Evolutionary conservation across 2,888 invertebrate species (phyloP).

Genomic region (Prenolepis imparis): DNA sequence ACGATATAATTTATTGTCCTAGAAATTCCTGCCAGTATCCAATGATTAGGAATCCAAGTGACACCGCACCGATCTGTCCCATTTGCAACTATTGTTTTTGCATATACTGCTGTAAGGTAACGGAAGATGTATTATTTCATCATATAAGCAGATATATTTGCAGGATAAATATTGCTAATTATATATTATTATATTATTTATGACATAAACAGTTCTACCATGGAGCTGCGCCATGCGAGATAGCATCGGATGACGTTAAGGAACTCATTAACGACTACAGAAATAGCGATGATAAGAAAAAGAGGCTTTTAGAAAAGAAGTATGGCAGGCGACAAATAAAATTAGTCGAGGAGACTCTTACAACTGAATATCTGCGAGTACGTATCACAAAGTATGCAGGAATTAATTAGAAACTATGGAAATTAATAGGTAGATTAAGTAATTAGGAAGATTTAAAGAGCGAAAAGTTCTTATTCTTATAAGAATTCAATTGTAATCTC

Average conservation of each 20-base stretch:
- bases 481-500: background rate
- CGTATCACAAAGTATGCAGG: conserved; percentile 12
- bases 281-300: conserved; percentile 61
- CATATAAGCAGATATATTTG: background rate
- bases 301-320: conserved; percentile 69
- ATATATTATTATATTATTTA: background rate
- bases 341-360: conserved; percentile 72
- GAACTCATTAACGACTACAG: conserved; percentile 73
- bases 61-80: conserved; percentile 74
- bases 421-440: conserved; percentile 10
- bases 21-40: conserved; percentile 74
- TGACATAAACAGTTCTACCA: conserved; percentile 74
- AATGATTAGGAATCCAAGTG: conserved; percentile 68
- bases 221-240: conserved; percentile 74
- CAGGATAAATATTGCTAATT: background rate
- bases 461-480: background rate
- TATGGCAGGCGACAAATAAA: conserved; percentile 77
- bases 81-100: conserved; percentile 79
- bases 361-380: conserved; percentile 76
- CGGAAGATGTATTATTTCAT: background rate
- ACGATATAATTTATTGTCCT: conserved; percentile 78
- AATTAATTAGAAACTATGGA: background rate
- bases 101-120: conserved; percentile 78
- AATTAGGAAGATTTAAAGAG: background rate
- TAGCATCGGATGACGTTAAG: conserved; percentile 56